Evolutionary conservation across 2,888 invertebrate species (phyloP), one percentile per base, ranked within the genome.

Genomic region (Ophion costatus): DNA sequence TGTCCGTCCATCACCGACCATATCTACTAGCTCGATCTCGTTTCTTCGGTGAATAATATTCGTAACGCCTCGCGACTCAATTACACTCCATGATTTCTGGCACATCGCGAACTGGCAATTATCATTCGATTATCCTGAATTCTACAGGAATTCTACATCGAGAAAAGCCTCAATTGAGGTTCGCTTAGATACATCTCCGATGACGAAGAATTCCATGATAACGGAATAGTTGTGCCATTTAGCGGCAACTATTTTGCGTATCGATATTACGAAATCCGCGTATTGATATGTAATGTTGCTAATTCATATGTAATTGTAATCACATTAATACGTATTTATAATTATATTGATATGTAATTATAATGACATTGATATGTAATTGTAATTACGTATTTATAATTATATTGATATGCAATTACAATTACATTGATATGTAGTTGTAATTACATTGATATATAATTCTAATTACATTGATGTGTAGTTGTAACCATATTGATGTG

Each of bases 51-150:
- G 45, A 74, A 63, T 7, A 56, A 5, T 33, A 45, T 56, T 33
- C 14, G 56, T 22, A 67, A 63, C 71, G 75, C 75, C 78, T 83
- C 22, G 63, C 78, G 45, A 45, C 74, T 80, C 78, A 86, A 82
- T 80, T 77, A 80, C 64, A 61, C 73, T 84, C 76, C 45, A 14
- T 80, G 20, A 66, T 76, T 81, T 78, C 63, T 67, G 67, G 56
- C 78, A 17, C 38, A 59, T 82, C 45, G 74, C 70, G 63, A 56
- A 56, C 69, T 59, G 66, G 61, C 86, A 87, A 87, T 87, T 84
- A 87, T 85, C 87, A 84, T 86, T 74, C 78, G 84, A 86, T 87
- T 87, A 87, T 86, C 84, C 85, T 84, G 85, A 84, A 82, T 85
- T 79, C 83, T 74, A 77, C 74, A 73, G 73, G 38, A 9, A 38